phyloP scores from a whole-genome alignment of 2,113 vertebrate genomes.

The Nothocercus julius region DNA sequence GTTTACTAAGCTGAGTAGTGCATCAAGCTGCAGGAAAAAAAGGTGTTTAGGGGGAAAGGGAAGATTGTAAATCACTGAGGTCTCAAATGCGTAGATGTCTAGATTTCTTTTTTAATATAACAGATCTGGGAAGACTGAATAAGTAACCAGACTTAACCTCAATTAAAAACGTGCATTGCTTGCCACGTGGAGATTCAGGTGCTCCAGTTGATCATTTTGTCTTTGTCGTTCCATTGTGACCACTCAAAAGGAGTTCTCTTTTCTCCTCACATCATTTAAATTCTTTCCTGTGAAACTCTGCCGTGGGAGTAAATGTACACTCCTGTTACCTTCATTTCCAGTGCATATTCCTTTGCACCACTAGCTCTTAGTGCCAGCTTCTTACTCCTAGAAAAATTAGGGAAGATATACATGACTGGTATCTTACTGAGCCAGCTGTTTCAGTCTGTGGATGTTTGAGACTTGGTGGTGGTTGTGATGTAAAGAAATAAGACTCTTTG shows the following conservation, averaged over 20 bases:
- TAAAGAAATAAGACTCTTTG: background rate
- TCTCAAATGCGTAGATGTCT: background rate
- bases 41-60: background rate
- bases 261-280: background rate
- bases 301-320: background rate
- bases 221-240: background rate
- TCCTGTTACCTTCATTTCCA: background rate
- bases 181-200: background rate
- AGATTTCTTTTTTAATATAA: background rate
- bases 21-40: accelerated
- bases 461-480: background rate
- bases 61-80: background rate
- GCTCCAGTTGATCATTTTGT: background rate
- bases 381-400: background rate
- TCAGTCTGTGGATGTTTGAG: background rate
- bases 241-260: background rate
- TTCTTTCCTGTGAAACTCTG: background rate
- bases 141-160: background rate
- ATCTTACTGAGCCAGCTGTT: background rate
- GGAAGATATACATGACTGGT: background rate
- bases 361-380: background rate
- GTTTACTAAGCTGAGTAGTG: background rate
- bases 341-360: background rate
- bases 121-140: background rate
- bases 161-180: background rate